Base-by-base conservation (phyloP, 2,797 vertebrate genomes). In the Ciconia nigra region DNA sequence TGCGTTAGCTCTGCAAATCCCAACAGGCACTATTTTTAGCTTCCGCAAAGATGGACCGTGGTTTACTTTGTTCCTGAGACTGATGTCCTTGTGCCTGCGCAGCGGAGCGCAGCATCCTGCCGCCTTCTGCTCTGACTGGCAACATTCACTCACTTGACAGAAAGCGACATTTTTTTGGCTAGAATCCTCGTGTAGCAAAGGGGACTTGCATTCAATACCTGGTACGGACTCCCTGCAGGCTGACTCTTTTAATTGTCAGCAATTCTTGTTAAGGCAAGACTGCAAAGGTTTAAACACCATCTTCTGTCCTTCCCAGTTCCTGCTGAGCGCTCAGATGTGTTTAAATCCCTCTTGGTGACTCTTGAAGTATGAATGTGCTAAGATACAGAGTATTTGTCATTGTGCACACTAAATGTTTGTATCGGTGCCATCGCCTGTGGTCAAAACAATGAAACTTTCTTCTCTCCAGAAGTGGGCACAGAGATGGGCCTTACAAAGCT, bases 291-390 rank as follows among this genome's bases (percentile, higher is more conserved):
- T 49, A 51, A 57, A 41, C n/a, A 16, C 65, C 29, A 28, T 61
- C 42, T 81, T 81, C 89, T 22, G 51, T 77, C 85, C 46, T 84
- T 73, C 51, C 51, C 82, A 2, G 74, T 31, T 41, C 70, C 54
- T 37, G 44, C 39, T 57, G 73, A 79, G 83, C 35, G 2, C 57
- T 94, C 63, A 31, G 82, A 83, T n/a, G 76, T 24, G 69, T 67
- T 83, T 61, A 61, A 89, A 92, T 74, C 79, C 52, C 44, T 54
- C 39, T 70, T n/a, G 46, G 69, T 88, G 83, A 41, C 46, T 83
- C 89, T 11, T 11, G 54, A 83, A 87, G 84, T 89, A 86, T n/a
- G 79, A 78, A 62, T 62, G 87, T 88, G 93, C 66, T 69, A 67
- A 58, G 69, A 78, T 86, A 86, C 15, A 54, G 76, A 51, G 37